Evolutionary conservation across 35 echinoderm and acorn worm species (phyloP), one percentile per base, ranked within the genome.

Genomic region (Chiridota heheva): DNA sequence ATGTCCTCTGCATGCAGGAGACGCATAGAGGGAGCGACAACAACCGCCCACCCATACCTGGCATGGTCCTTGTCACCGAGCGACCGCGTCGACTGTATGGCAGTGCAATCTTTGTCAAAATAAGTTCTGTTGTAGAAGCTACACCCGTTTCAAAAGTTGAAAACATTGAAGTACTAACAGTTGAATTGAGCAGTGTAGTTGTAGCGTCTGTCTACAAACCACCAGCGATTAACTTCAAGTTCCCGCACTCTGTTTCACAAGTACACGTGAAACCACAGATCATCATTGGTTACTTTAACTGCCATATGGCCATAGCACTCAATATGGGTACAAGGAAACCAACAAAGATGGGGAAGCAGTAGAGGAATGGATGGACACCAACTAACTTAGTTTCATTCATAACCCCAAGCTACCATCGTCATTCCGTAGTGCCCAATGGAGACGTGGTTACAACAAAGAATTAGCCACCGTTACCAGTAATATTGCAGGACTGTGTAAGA

Each of bases 381-480:
- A 86, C 30, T 56, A 76, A 39, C 70, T 76, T 47, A 42, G 56
- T 55, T 41, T 86, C 13, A 86, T 76, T 29, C 70, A 76, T 86
- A 57, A 77, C 47, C 40, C 83, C 29, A 85, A 85, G 49, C 82
- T 85, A 47, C 82, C 67, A 74, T 47, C 62, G 48, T 86, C 83
- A 18, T 86, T 86, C 70, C 31, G 17, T 27, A 63, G 59, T 25
- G 6, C 59, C 31, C 59, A 29, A 17, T 40, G 42, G 84, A 81
- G 49, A 83, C 51, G 59, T 16, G 87, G 87, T 1, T 90, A 74
- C 58, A 90, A 82, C 43, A 78, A 55, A 65, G 87, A 90, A 33
- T 60, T 90, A 20, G 5, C 39, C 56, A 36, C 22, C 22, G 58
- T 81, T 2, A 62, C 8, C 17, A 63, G 7, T 10, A 63, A 43